Base-by-base conservation (phyloP, 2,797 vertebrate genomes). In the Hydrocynus forskahlii region DNA sequence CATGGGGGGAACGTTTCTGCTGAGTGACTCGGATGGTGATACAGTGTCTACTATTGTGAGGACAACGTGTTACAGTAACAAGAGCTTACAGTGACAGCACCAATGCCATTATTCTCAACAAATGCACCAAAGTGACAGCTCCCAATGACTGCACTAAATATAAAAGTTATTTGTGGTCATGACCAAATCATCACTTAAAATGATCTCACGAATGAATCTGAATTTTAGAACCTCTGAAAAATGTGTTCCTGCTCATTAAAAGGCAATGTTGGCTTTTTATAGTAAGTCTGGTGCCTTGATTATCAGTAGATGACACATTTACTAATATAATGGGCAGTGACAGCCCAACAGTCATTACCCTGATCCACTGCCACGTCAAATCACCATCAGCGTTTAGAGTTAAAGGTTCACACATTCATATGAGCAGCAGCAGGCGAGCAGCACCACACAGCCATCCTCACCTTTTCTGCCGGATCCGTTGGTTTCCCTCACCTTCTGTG, bases 31-130 rank as follows among this genome's bases (percentile, higher is more conserved):
- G 54, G 64, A 74, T 43, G 21, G 70, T 38, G 69, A 74, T 67
- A 71, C 10, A 66, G 25, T 19, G 48, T 80, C 69, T 40, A 35
- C 80, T 80, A 8, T 48, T 71, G 21, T 80, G 38, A 78, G 76
- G 12, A 75, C 63, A 74, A 66, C 35, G 1, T 14, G 7, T 23
- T 76, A 70, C 59, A 69, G 63, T 71, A 54, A 59, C 74, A 74
- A 71, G 63, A 57, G 79, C 73, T 79, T 55, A 55, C 25, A 69
- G 43, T 73, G n/a, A 79, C 38, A 40, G 52, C 19, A 43, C 40
- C 35, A 48, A 48, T 17, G 38, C 62, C 12, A 45, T 45, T 29
- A 67, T 68, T 35, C 21, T 59, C 14, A 19, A 45, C 25, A 63
- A 59, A 64, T 14, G 70, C 23, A 29, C 38, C 25, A 63, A 19